Conservation (phyloP, 2,113 vertebrate genomes). For the Urocitellus parryii region DNA sequence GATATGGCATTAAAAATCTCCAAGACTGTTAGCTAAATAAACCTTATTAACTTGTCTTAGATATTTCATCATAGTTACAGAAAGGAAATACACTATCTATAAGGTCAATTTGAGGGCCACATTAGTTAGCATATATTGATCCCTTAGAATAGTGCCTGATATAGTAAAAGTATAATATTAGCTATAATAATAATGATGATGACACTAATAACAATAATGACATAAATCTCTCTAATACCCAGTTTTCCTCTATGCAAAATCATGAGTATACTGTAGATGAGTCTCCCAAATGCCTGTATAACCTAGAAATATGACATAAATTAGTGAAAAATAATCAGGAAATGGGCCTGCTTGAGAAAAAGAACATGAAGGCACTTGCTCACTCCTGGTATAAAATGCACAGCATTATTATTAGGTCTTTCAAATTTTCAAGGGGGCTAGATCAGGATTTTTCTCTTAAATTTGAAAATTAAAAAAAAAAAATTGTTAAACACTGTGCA, state of each 20-base stretch:
- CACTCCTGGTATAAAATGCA: rapidly evolving
- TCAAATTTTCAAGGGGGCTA: background rate
- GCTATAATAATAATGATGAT: background rate
- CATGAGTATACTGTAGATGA: background rate
- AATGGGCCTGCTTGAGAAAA: background rate
- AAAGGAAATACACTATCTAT: background rate
- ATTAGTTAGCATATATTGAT: background rate
- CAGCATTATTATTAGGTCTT: background rate
- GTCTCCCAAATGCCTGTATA: background rate
- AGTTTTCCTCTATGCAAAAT: background rate
- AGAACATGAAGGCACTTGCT: too few species aligned
- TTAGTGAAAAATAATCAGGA: background rate
- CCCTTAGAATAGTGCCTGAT: background rate
- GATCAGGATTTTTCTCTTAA: background rate
- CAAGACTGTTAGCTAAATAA: background rate
- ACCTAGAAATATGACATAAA: background rate
- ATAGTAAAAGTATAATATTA: background rate
- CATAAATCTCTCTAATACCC: background rate
- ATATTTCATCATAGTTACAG: background rate
- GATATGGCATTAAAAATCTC: background rate
- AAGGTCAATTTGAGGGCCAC: background rate
- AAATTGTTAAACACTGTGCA: background rate
- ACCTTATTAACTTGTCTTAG: background rate
- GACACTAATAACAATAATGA: background rate
- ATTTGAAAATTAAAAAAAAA: background rate